These are phyloP conservation scores for Austrofundulus limnaeus DNA, from an alignment of 2,113 vertebrate genomes.

Conservation along the genomic window DNA sequence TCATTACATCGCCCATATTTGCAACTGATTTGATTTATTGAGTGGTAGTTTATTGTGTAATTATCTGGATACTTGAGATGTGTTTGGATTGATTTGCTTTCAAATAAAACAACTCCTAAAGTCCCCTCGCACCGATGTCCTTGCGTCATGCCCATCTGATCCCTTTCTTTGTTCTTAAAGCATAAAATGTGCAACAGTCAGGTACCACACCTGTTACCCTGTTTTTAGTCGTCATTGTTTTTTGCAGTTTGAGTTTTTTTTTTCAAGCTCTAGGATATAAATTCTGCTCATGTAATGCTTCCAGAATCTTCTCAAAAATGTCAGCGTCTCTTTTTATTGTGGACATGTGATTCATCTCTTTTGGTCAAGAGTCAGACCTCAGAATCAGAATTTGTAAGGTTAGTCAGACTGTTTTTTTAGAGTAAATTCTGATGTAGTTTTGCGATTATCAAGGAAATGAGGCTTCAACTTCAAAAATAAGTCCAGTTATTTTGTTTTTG, in stretches of 20 bases:
- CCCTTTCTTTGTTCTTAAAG: conserved; percentile 6
- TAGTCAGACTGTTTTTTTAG: conserved; percentile 4
- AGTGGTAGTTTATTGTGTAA: neutral
- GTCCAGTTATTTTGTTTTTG: too few species aligned
- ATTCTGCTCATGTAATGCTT: conserved; percentile 33
- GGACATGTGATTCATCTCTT: conserved; percentile 2
- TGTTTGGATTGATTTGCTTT: conserved; percentile 20
- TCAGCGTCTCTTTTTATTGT: conserved; percentile 8
- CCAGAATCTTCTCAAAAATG: conserved; percentile 40
- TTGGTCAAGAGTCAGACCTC: neutral
- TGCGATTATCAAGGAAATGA: too few species aligned
- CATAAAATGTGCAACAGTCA: conserved; percentile 54
- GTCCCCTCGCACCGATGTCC: neutral
- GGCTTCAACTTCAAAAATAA: neutral
- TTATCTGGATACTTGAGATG: conserved; percentile 9
- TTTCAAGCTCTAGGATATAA: conserved; percentile 14
- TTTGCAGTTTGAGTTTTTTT: conserved; percentile 46
- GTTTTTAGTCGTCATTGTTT: conserved; percentile 29
- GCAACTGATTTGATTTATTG: conserved; percentile 1
- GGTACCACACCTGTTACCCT: conserved; percentile 49
- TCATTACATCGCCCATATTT: conserved; percentile 1
- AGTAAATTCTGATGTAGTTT: neutral
- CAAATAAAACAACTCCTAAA: conserved; percentile 1
- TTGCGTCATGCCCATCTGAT: neutral
- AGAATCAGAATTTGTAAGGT: conserved; percentile 7